A percentile compares a stretch with the other conserved stretches of the same genome.
Evolutionary conservation across 2,797 vertebrate genomes (phyloP).

Genomic region (Poecile montanus): DNA sequence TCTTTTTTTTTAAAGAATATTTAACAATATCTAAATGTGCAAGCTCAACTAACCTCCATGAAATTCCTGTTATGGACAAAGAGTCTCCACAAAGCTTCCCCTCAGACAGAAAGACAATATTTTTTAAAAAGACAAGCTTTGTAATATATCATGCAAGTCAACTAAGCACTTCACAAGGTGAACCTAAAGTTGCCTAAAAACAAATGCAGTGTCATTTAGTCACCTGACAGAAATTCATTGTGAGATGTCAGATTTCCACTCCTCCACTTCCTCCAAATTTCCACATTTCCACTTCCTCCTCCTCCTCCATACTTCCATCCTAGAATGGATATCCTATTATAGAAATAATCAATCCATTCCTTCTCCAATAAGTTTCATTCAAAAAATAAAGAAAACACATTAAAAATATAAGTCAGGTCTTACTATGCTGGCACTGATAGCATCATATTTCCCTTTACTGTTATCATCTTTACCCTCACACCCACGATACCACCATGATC

Average conservation of each 20-base stretch:
- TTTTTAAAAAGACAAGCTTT: neutral
- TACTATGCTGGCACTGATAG: neutral
- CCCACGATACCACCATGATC: accelerated
- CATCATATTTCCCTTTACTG: neutral
- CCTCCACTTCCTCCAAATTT: neutral
- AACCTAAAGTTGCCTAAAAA: neutral
- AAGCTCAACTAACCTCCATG: neutral
- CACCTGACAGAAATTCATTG: neutral
- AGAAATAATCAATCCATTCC: neutral
- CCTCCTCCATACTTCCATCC: too few relatives aligned
- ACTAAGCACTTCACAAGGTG: neutral
- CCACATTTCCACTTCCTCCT: too few relatives aligned
- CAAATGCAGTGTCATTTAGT: neutral
- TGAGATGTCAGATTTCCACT: neutral
- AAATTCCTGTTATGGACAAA: neutral
- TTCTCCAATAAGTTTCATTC: neutral
- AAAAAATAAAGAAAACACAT: neutral
- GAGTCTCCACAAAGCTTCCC: neutral
- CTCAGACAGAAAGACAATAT: neutral
- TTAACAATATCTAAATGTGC: neutral
- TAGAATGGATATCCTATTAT: neutral
- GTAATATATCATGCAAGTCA: neutral
- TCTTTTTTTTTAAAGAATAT: neutral
- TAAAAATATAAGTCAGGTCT: neutral
- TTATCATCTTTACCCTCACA: neutral